Base-by-base conservation (phyloP, 1,140 invertebrate species). In the Tenebrio molitor region DNA sequence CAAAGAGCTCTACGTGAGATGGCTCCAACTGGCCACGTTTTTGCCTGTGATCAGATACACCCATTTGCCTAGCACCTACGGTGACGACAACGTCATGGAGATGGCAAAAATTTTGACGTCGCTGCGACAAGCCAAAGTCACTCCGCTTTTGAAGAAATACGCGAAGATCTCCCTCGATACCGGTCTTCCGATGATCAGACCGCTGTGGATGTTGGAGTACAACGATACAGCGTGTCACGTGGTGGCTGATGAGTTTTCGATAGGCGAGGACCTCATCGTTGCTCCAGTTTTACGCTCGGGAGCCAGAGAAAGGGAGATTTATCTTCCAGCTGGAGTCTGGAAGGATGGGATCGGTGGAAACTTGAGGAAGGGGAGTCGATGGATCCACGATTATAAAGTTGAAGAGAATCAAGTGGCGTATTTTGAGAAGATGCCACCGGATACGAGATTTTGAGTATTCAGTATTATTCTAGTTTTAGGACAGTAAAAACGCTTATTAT, bases 1-100 rank as follows among this genome's bases (percentile, higher is more conserved):
- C 64, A 88, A 90, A 74, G 95, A 99, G 80, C 84, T 99, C 4
- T 99, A 95, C 79, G 91, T 97, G 46, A 86, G 97, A 50, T 99
- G 97, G 97, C 82, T 98, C n/a, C 94, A 98, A 81, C 84, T 96
- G 70, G 92, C 93, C n/a, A 92, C 94, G 0, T 98, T 98, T 80
- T 80, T 99, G 44, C 95, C 97, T 0, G 92, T 96, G 0, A 93
- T 98, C 80, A 92, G 97, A 80, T 97, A 97, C 76, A 95, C 94
- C 0, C 90, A 95, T 78, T 82, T 95, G 3, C 96, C 97, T 0
- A 95, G 91, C 79, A 92, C 95, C 77, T 97, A 96, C 78, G 90
- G 91, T 10, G 91, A 93, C 76, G 89, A 91, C 12, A 86, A 88
- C 34, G 89, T 96, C 0, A 83, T 94, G 0, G 90, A 94, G 42